Evolutionary conservation across 2,888 invertebrate species (phyloP), one percentile per base, ranked within the genome.

Genomic region (Monoplex corrugatus): DNA sequence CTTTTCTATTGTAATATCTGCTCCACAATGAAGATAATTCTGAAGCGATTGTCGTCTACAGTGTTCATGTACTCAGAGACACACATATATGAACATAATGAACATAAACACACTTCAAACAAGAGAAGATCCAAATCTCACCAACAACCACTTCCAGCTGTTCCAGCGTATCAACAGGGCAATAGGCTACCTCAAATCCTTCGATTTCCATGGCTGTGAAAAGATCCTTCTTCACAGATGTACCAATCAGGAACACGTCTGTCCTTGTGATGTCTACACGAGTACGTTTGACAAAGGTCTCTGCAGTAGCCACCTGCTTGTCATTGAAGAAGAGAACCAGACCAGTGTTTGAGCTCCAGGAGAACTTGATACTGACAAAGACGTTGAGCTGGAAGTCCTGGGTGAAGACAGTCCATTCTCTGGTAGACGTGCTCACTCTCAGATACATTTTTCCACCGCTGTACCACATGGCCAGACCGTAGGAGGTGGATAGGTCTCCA

Each of bases 381-480:
- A 85, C 83, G 82, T 91, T 87, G 0, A 91, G 2, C 13, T 50
- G 87, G 82, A 90, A 87, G 35, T 78, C 57, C 40, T 80, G 84
- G 38, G 91, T 91, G 44, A 87, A 87, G 10, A 93, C 90, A 0
- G 92, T 92, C 92, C 93, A 93, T 28, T 92, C 92, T 75, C 88
- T 91, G 10, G 90, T 91, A 23, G 63, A 89, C 0, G 93, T 93
- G 85, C 92, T 93, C 35, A 93, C 90, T n/a, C 92, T 88, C 16
- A 92, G 57, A 68, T 91, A 92, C 16, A 93, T 75, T n/a, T 90
- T 90, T 23, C 90, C 89, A 44, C 89, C 90, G 5, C 84, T 87
- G 68, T 91, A 90, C 92, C 92, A 93, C 93, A 93, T 92, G 84
- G 91, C 88, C 68, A 92, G 83, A 32, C 93, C 93, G 87, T 92